These are phyloP conservation scores for Exephanes ischioxanthus DNA, from an alignment of 2,888 invertebrate species.

Conservation along the genomic window DNA sequence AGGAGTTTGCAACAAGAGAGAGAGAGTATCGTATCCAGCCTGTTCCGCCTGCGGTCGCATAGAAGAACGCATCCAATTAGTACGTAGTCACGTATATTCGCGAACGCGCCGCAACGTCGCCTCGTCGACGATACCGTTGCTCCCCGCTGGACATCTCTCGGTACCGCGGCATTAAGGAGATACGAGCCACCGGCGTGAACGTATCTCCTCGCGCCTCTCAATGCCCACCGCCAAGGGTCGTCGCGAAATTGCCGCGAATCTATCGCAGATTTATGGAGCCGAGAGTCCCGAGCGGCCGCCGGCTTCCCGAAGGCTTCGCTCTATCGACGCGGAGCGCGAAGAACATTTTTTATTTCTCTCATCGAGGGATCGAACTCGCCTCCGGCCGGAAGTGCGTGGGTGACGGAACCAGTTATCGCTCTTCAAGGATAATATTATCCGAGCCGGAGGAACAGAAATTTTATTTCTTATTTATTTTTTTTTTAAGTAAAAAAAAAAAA, in stretches of 20 bases:
- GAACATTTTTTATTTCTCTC: conserved; percentile 15
- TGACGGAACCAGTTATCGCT: conserved; percentile 62
- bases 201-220: not conserved
- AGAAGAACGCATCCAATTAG: conserved; percentile 65
- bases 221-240: conserved; percentile 2
- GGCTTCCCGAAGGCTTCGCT: conserved; percentile 42
- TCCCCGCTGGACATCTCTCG: not conserved
- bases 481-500: not conserved
- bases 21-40: not conserved
- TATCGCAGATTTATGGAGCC: conserved; percentile 1
- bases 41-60: not conserved
- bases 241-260: conserved; percentile 33
- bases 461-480: not conserved
- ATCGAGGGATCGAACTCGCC: conserved; percentile 59
- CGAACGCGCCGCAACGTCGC: conserved; percentile 44
- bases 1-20: not conserved
- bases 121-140: conserved; percentile 60
- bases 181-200: not conserved
- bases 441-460: not conserved
- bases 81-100: conserved; percentile 68
- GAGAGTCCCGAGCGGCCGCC: not conserved
- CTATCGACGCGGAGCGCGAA: conserved; percentile 19
- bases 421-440: conserved; percentile 49
- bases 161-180: conserved; percentile 7
- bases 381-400: conserved; percentile 67